A percentile compares a stretch with the other conserved stretches of the same genome.
Evolutionary conservation across 2,888 invertebrate species (phyloP).

Genomic region (Dasypogon diadema): DNA sequence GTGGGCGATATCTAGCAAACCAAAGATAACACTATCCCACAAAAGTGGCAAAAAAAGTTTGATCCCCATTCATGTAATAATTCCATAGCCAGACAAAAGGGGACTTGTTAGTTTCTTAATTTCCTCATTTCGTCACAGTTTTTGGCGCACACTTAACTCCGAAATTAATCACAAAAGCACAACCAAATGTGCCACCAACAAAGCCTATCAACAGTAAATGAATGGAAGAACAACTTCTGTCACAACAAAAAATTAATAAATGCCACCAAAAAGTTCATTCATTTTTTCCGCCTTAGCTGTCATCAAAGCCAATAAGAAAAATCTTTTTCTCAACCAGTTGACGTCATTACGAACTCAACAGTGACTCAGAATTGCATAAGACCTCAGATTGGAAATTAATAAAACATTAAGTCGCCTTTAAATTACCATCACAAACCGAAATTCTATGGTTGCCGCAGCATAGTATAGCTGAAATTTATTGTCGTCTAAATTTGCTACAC

Average conservation of each 20-base stretch:
- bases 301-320: neutral
- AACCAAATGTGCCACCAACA: neutral
- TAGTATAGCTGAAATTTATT: slow-evolving; percentile 10
- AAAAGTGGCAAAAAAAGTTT: too few species aligned
- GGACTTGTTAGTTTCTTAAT: too few species aligned
- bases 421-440: slow-evolving; percentile 34
- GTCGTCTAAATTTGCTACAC: slow-evolving; percentile 10
- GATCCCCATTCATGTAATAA: too few species aligned
- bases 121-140: neutral
- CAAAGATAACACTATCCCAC: too few species aligned
- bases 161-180: neutral
- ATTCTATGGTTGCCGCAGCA: neutral
- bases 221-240: neutral
- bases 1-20: too few species aligned
- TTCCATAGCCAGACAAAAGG: too few species aligned
- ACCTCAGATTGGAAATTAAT: slow-evolving; percentile 23
- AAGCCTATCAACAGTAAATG: neutral
- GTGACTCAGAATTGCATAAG: slow-evolving; percentile 44
- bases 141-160: neutral
- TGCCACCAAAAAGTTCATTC: neutral
- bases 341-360: slow-evolving; percentile 14
- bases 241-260: neutral
- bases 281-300: neutral
- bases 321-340: neutral
- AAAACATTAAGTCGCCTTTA: slow-evolving; percentile 42